Conservation (phyloP, 2,113 vertebrate species). For the Macaca nemestrina region DNA sequence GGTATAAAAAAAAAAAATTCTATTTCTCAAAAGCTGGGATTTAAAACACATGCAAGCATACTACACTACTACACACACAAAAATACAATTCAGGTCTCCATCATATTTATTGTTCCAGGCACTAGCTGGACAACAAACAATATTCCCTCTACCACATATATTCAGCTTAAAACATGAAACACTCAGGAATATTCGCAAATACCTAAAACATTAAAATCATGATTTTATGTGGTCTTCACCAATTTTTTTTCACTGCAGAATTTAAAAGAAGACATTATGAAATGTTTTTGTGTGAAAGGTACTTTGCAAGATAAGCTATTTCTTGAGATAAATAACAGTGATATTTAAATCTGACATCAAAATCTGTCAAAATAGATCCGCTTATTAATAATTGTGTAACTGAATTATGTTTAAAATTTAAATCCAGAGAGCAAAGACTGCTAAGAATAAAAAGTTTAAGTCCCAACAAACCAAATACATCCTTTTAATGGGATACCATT, state of each 20-base stretch:
- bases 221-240: not conserved
- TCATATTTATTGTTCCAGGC: not conserved
- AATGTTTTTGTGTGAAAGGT: not conserved
- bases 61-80: not conserved
- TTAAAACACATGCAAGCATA: conserved; percentile 6
- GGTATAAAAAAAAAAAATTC: not conserved
- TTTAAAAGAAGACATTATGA: conserved; percentile 25
- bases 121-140: not conserved
- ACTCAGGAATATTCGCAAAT: not conserved
- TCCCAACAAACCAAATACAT: not conserved
- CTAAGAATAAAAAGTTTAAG: not conserved
- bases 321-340: not conserved
- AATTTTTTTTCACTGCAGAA: conserved; percentile 26
- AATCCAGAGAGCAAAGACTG: not conserved
- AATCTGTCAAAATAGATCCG: not conserved
- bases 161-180: not conserved
- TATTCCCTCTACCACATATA: not conserved
- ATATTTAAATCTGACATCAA: conserved; percentile 16
- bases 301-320: conserved; percentile 24
- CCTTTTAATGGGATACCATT: not conserved
- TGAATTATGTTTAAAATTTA: conserved; percentile 20
- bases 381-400: not conserved
- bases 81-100: not conserved
- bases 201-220: conserved; percentile 1
- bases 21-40: not conserved